Evolutionary conservation across 1,140 invertebrate genomes (phyloP).

Genomic region (Brachionus manjavacas): DNA sequence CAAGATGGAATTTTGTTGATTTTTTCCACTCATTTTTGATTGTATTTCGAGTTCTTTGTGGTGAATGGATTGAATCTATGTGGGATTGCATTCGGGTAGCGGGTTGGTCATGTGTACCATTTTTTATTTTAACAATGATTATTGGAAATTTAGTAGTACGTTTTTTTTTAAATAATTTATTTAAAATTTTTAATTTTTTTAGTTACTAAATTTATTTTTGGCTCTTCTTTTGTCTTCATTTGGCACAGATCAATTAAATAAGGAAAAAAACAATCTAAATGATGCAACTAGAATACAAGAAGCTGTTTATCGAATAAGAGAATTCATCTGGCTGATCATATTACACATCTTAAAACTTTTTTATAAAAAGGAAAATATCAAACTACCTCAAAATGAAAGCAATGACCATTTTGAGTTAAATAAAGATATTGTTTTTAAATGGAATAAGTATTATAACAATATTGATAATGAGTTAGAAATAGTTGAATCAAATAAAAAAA

Average conservation of each 20-base stretch:
- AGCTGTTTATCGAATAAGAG: not conserved
- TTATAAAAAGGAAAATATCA: not conserved
- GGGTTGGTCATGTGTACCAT: slow-evolving; percentile 83
- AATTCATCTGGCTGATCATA: not conserved
- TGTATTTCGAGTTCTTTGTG: slow-evolving; percentile 92
- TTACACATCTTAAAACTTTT: not conserved
- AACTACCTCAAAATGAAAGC: not conserved
- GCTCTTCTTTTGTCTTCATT: slow-evolving; percentile 96
- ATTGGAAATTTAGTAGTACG: slow-evolving; percentile 92
- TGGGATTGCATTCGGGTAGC: slow-evolving; percentile 91
- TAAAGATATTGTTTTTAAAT: not conserved
- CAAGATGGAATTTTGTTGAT: slow-evolving; percentile 84
- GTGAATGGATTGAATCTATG: slow-evolving; percentile 98
- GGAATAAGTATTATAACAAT: not conserved
- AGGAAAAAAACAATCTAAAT: slow-evolving; percentile 47
- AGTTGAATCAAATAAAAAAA: not conserved
- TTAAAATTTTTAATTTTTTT: not conserved
- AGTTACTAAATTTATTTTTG: slow-evolving; percentile 90
- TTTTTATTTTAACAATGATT: slow-evolving; percentile 90
- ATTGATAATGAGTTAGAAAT: not conserved
- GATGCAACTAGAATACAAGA: slow-evolving; percentile 58
- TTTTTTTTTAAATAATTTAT: not conserved
- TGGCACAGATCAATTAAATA: slow-evolving; percentile 66
- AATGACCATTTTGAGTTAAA: not conserved
- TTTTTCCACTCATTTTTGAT: slow-evolving; percentile 99